Conservation (phyloP, 2,888 invertebrate species). For the Eupithecia dodoneata region DNA sequence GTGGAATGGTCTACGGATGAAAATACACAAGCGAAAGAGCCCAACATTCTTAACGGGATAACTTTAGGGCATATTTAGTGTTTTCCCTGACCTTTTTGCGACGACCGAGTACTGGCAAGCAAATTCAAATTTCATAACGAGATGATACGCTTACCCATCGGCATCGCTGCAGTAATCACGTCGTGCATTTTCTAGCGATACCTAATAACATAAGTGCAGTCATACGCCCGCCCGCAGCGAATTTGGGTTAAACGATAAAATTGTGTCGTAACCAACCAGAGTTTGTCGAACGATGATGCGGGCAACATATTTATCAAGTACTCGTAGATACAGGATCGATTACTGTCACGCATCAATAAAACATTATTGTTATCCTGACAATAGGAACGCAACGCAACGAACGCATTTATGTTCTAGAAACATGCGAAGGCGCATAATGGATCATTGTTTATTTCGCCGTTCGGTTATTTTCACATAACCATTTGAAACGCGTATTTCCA, state of each 20-base stretch:
- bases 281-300: conserved; percentile 66
- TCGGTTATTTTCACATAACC: conserved; percentile 52
- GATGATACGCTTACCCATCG: conserved; percentile 24
- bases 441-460: conserved; percentile 33
- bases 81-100: conserved; percentile 17
- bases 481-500: conserved; percentile 53
- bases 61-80: conserved; percentile 21
- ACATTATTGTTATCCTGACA: conserved; percentile 41
- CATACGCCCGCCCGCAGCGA: conserved; percentile 59
- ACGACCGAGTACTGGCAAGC: conserved; percentile 13
- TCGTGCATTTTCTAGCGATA: conserved; percentile 32
- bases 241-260: conserved; percentile 65
- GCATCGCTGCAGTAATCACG: conserved; percentile 28
- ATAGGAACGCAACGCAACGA: conserved; percentile 37
- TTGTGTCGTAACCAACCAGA: conserved; percentile 60
- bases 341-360: conserved; percentile 50
- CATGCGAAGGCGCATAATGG: conserved; percentile 29
- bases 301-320: conserved; percentile 56
- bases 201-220: conserved; percentile 35
- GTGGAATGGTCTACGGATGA: conserved; percentile 24
- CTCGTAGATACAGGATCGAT: conserved; percentile 53
- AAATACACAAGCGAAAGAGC: conserved; percentile 21
- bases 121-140: conserved; percentile 20
- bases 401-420: conserved; percentile 30
- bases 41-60: conserved; percentile 16